A percentile compares a stretch with the other conserved stretches of the same genome.
Evolutionary conservation across 2,888 invertebrate species (phyloP).

Genomic region (Monoplex corrugatus): DNA sequence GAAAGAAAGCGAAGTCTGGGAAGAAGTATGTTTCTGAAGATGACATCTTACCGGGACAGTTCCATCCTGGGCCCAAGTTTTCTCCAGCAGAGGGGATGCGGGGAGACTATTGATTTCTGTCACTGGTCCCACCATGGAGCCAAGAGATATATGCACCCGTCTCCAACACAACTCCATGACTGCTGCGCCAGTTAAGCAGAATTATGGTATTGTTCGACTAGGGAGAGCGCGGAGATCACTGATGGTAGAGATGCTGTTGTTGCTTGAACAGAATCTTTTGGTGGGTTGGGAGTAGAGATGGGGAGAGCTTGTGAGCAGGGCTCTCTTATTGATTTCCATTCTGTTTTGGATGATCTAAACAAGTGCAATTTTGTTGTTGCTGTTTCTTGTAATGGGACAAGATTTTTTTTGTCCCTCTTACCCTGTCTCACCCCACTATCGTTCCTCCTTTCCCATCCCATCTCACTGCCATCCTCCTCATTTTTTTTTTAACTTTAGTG

Average conservation of each 20-base stretch:
- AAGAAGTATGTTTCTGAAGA: not conserved
- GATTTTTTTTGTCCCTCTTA: not conserved
- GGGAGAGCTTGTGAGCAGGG: not conserved
- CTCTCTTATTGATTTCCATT: not conserved
- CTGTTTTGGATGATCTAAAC: constrained; percentile 16
- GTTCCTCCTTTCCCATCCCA: not conserved
- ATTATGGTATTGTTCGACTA: not conserved
- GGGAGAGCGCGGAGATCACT: not conserved
- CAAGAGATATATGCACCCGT: not conserved
- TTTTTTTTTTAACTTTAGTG: too few relatives aligned
- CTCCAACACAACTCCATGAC: not conserved
- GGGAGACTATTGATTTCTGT: constrained; percentile 33
- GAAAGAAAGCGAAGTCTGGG: not conserved
- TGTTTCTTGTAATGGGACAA: not conserved
- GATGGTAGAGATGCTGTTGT: not conserved
- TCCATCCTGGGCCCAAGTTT: not conserved
- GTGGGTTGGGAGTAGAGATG: not conserved
- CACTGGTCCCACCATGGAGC: not conserved
- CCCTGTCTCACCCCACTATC: not conserved
- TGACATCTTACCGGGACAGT: constrained; percentile 2
- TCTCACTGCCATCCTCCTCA: too few relatives aligned
- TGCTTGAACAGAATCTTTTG: not conserved
- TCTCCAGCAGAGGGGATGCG: not conserved
- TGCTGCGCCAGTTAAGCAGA: constrained; percentile 8
- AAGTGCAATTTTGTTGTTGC: not conserved